These are phyloP conservation scores for Helicoverpa assulta DNA, from an alignment of 2,888 invertebrate genomes.

Conservation along the genomic window DNA sequence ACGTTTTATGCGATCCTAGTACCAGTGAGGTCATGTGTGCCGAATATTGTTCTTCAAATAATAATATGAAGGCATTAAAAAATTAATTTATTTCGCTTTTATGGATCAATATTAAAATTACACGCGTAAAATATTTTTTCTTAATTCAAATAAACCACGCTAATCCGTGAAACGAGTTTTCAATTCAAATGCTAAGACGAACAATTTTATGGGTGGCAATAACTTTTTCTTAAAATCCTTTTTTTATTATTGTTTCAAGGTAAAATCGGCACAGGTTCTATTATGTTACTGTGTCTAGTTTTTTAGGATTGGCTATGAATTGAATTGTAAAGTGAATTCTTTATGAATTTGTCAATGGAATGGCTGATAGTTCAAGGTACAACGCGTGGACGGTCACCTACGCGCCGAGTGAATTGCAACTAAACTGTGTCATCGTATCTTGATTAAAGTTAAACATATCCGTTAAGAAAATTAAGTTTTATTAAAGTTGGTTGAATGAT, in stretches of 20 bases:
- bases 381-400: constrained; percentile 52
- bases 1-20: constrained; percentile 28
- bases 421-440: constrained; percentile 37
- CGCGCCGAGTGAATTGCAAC: constrained; percentile 50
- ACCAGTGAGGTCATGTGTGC: neutral
- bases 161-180: constrained; percentile 21
- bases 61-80: too few relatives aligned
- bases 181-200: neutral
- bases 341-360: constrained; percentile 23
- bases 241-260: neutral
- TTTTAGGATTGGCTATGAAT: neutral
- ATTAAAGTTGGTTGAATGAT: too few relatives aligned
- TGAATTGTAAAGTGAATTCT: constrained; percentile 1
- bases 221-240: neutral
- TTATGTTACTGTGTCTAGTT: neutral
- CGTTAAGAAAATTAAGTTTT: too few relatives aligned
- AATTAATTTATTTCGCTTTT: neutral
- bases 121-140: neutral
- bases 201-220: neutral
- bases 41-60: too few relatives aligned
- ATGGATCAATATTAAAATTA: neutral
- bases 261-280: neutral
- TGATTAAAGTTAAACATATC: neutral
- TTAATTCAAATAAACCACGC: neutral
- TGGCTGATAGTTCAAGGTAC: constrained; percentile 46